Evolutionary conservation across 2,888 invertebrate genomes (phyloP).

Genomic region (Argyresthia albistria): DNA sequence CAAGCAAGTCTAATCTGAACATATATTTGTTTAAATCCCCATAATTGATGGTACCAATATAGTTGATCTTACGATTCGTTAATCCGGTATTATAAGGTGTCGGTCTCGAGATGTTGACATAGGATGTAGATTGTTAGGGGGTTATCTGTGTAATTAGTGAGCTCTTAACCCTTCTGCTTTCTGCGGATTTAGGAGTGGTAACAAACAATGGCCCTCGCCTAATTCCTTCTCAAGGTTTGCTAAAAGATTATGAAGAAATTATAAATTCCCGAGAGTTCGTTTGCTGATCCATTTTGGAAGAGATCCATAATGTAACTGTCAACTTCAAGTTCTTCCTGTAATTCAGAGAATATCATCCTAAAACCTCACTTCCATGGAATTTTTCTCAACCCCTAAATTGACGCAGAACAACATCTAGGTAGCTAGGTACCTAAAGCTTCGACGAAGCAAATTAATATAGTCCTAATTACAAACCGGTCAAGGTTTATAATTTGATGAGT

Average conservation of each 20-base stretch:
- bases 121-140: conserved; percentile 54
- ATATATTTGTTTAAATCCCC: neutral
- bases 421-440: no score
- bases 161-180: conserved; percentile 48
- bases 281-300: no score
- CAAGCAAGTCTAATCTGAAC: no score
- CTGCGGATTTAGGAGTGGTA: conserved; percentile 13
- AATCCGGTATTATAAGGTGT: conserved; percentile 24
- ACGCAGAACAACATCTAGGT: no score
- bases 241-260: neutral
- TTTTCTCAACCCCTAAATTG: no score
- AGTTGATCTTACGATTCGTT: conserved; percentile 23
- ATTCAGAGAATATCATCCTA: no score
- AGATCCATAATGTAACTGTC: no score
- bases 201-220: neutral
- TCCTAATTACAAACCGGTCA: conserved; percentile 1
- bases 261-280: neutral
- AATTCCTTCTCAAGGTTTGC: neutral
- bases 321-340: no score
- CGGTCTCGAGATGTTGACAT: conserved; percentile 45
- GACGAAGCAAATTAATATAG: neutral
- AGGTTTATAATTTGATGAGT: conserved; percentile 1
- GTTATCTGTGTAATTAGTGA: conserved; percentile 58
- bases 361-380: no score
- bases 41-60: conserved; percentile 1